phyloP scores from a whole-genome alignment of 2,113 vertebrate genomes.

The Prolemur simus region DNA sequence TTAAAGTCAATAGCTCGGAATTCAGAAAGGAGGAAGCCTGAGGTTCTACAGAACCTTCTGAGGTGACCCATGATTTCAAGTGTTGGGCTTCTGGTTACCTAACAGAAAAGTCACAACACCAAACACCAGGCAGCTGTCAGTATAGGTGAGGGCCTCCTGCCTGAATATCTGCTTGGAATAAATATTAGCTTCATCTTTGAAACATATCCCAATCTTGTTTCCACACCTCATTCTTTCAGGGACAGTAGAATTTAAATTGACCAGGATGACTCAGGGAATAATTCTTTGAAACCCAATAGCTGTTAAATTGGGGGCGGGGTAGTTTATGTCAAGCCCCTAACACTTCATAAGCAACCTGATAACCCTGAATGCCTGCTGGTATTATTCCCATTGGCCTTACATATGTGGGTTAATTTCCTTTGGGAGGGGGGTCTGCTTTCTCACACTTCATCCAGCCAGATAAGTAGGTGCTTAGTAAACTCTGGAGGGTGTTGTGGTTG shows the following conservation, averaged over 20 bases:
- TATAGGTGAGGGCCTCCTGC: not conserved
- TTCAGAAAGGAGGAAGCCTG: not conserved
- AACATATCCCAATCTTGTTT: slow-evolving; percentile 31
- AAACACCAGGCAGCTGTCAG: not conserved
- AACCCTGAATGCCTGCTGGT: not conserved
- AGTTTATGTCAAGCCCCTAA: not conserved
- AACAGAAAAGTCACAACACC: slow-evolving; percentile 31
- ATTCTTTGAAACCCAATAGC: slow-evolving; percentile 56
- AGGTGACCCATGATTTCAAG: not conserved
- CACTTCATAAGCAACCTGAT: slow-evolving; percentile 34
- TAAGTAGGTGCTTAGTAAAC: not conserved
- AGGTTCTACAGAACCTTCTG: not conserved
- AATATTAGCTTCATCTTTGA: slow-evolving; percentile 3
- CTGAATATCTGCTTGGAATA: slow-evolving; percentile 4
- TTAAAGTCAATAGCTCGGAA: slow-evolving; percentile 5
- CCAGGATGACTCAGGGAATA: slow-evolving; percentile 39
- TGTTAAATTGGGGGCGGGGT: slow-evolving; percentile 33
- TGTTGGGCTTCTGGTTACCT: not conserved
- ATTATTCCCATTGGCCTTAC: slow-evolving; percentile 11
- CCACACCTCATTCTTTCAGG: not conserved
- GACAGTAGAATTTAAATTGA: slow-evolving; percentile 43
- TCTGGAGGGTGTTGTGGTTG: not conserved
- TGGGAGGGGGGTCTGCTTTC: not conserved
- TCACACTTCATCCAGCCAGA: not conserved
- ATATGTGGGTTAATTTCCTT: slow-evolving; percentile 35